phyloP scores from a whole-genome alignment of 2,797 vertebrate genomes.

The Poeciliopsis presidionis region DNA sequence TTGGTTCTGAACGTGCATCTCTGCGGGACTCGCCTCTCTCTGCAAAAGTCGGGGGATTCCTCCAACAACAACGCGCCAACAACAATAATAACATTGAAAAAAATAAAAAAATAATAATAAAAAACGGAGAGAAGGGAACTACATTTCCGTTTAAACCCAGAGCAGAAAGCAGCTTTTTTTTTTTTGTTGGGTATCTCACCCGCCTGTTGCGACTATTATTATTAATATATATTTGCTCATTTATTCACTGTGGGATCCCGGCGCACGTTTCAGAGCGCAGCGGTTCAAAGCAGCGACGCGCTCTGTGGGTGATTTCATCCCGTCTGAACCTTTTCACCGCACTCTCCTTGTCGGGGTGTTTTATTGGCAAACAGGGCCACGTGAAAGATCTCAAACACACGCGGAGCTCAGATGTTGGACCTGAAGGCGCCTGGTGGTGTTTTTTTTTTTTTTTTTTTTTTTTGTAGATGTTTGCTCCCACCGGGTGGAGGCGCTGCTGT shows the following conservation, averaged over 20 bases:
- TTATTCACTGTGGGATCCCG: not conserved
- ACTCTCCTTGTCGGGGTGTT: not conserved
- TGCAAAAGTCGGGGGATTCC: slow-evolving; percentile 47
- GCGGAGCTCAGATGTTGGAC: not conserved
- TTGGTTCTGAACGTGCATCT: not conserved
- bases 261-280: slow-evolving; percentile 9
- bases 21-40: slow-evolving; percentile 6
- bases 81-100: not conserved
- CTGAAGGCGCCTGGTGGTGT: not conserved
- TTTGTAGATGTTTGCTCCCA: not conserved
- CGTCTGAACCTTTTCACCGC: not conserved
- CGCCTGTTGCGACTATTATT: slow-evolving; percentile 36
- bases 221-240: not conserved
- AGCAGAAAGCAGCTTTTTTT: not conserved
- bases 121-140: not conserved
- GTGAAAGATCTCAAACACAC: not conserved
- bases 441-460: too few species aligned
- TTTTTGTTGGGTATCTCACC: not conserved
- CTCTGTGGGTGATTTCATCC: slow-evolving; percentile 22
- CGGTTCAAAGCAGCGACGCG: slow-evolving; percentile 1
- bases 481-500: not conserved
- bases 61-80: slow-evolving; percentile 6
- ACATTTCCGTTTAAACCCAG: not conserved
- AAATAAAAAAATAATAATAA: not conserved
- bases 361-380: not conserved